A percentile compares a stretch with the other conserved stretches of the same genome.
These are phyloP conservation scores for Palythoa grandiflora DNA, from an alignment of 92 coral and sea anemone species.

Conservation along the genomic window DNA sequence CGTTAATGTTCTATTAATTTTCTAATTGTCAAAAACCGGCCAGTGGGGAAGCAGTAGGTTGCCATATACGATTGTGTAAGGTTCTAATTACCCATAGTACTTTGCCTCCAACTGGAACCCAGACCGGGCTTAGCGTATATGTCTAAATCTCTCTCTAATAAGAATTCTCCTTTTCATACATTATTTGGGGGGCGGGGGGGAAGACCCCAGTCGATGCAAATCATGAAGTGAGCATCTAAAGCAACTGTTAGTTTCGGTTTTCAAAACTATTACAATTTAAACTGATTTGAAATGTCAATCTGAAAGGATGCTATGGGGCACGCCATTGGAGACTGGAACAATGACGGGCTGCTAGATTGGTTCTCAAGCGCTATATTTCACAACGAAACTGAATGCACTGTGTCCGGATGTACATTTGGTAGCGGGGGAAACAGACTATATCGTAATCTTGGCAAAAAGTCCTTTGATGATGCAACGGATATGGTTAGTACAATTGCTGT, in stretches of 20 bases:
- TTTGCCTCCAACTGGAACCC: no score
- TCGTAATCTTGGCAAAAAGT: conserved; percentile 80
- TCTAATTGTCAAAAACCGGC: no score
- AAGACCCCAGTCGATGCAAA: no score
- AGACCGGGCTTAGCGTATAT: no score
- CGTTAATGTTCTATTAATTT: no score
- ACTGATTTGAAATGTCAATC: neutral
- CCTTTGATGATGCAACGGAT: conserved; percentile 79
- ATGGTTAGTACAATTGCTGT: conserved; percentile 55
- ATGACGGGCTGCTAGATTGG: conserved; percentile 93
- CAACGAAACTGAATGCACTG: conserved; percentile 79
- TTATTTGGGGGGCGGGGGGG: no score
- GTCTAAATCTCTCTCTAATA: no score
- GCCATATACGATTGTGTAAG: no score
- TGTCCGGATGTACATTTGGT: conserved; percentile 84
- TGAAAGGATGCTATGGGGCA: conserved; percentile 98
- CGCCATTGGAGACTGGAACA: conserved; percentile 98
- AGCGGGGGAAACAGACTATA: conserved; percentile 85
- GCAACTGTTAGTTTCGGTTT: neutral
- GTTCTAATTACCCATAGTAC: no score
- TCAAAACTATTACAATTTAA: neutral
- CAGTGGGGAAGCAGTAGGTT: no score
- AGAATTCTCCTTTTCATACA: no score
- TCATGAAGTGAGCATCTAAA: neutral
- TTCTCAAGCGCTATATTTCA: conserved; percentile 93